Conservation (phyloP, 37 sponge, comb jelly and placozoan species). For the Hexactinellida sp. region DNA sequence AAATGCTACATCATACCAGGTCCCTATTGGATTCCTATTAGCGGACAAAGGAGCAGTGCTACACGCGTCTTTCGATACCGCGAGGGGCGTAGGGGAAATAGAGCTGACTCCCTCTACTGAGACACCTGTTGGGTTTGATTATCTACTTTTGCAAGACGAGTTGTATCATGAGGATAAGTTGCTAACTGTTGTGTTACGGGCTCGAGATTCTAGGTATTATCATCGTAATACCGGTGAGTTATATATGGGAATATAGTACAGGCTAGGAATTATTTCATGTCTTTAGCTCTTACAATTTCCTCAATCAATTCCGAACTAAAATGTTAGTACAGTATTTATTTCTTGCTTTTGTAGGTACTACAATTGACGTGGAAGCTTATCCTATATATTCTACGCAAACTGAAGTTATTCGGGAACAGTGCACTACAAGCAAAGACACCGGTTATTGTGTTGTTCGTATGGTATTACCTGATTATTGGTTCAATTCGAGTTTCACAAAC, state of each 20-base stretch:
- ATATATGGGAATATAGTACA: too few species aligned
- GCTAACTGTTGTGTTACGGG: background rate
- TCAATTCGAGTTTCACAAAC: background rate
- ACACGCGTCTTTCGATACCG: background rate
- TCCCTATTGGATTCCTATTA: background rate
- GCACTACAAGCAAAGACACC: background rate
- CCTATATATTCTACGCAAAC: background rate
- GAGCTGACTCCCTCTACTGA: background rate
- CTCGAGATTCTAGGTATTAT: background rate
- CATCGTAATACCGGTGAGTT: background rate
- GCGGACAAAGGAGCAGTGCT: background rate
- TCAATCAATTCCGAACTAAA: too few species aligned
- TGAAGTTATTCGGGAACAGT: background rate
- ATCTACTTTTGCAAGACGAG: background rate
- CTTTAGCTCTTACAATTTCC: background rate
- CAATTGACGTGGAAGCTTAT: background rate
- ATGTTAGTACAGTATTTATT: too few species aligned
- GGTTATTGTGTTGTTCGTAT: background rate
- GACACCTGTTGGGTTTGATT: background rate
- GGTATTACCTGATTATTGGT: background rate
- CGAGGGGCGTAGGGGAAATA: background rate
- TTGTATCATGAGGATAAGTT: background rate
- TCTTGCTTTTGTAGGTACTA: background rate
- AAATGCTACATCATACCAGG: background rate
- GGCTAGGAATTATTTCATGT: background rate